Evolutionary conservation across 2,797 vertebrate genomes (phyloP).

Genomic region (Darevskia nairensis): DNA sequence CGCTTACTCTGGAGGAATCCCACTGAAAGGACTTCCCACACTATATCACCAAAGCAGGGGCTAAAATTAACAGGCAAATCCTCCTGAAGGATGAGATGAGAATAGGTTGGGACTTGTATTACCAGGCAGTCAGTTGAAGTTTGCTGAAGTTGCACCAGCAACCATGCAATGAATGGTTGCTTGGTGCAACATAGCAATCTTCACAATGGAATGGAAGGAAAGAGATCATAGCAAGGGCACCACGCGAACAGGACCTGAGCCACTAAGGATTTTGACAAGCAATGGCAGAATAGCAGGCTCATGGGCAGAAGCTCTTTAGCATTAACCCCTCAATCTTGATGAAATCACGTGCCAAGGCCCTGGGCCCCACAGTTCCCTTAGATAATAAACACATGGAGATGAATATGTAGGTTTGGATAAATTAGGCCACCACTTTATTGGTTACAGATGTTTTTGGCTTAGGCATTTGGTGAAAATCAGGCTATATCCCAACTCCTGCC

Average conservation of each 20-base stretch:
- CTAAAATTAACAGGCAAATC: background rate
- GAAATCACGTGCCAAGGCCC: background rate
- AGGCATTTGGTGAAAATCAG: too few relatives aligned
- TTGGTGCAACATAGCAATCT: background rate
- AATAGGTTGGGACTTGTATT: background rate
- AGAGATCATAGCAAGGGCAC: background rate
- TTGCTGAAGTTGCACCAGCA: background rate
- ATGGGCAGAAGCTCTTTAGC: background rate
- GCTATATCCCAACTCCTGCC: too few relatives aligned
- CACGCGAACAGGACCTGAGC: background rate
- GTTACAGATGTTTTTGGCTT: too few relatives aligned
- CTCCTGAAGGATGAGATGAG: background rate
- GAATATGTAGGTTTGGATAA: too few relatives aligned
- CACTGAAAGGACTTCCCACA: background rate
- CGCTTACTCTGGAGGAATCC: background rate
- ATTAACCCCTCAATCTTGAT: background rate
- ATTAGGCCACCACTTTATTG: too few relatives aligned
- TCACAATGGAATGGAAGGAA: background rate
- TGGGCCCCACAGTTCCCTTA: too few relatives aligned
- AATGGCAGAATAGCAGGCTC: background rate
- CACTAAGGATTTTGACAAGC: background rate
- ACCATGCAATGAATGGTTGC: too few relatives aligned
- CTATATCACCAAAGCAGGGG: background rate
- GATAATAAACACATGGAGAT: too few relatives aligned
- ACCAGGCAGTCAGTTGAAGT: background rate